These are phyloP conservation scores for Sceloporus undulatus DNA, from an alignment of 2,113 vertebrate species.

Conservation along the genomic window DNA sequence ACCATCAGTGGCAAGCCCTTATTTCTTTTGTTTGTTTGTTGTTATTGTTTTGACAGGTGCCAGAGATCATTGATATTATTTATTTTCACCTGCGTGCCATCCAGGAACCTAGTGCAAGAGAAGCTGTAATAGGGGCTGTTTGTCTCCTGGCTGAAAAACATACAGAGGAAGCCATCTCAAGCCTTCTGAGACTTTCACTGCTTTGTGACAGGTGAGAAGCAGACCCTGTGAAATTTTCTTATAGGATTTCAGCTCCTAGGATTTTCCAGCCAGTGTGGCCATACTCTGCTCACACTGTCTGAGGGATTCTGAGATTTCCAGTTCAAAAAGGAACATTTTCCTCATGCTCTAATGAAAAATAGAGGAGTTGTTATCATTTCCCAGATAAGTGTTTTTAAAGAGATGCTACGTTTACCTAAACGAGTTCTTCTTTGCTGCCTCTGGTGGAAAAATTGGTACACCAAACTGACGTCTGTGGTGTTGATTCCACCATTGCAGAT, in stretches of 20 bases:
- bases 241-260: background rate
- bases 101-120: conserved; percentile 13
- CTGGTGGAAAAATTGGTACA: background rate
- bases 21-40: conserved; percentile 4
- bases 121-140: conserved; percentile 19
- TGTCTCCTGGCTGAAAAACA: conserved; percentile 19
- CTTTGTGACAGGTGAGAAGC: background rate
- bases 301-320: background rate
- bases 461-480: background rate
- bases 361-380: background rate
- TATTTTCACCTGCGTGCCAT: conserved; percentile 47
- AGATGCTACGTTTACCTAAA: background rate
- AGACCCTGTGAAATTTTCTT: background rate
- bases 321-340: background rate
- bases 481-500: background rate
- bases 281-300: background rate
- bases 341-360: background rate
- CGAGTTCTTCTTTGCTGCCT: background rate
- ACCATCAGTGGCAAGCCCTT: background rate
- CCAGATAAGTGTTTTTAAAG: background rate
- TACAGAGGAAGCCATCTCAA: conserved; percentile 2
- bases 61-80: conserved; percentile 33
- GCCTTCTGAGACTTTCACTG: background rate
- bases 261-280: background rate
- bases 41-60: conserved; percentile 3